phyloP scores from a whole-genome alignment of 2,797 vertebrate genomes.

The Micropoecilia bifurca region DNA sequence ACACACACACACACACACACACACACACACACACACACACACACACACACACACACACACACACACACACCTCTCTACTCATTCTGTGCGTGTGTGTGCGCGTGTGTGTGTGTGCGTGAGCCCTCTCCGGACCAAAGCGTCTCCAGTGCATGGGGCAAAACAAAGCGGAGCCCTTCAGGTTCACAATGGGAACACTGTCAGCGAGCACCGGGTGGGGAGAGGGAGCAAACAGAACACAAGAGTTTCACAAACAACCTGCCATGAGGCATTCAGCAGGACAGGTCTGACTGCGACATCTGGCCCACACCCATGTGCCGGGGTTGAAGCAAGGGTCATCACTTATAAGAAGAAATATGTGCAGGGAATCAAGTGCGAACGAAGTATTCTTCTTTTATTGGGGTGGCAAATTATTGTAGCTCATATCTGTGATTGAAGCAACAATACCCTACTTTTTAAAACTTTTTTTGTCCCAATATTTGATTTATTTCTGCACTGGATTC shows the following conservation, averaged over 20 bases:
- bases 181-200: conserved; percentile 73
- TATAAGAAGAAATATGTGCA: conserved; percentile 25
- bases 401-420: background rate
- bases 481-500: background rate
- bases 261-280: conserved; percentile 78
- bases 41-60: too few species aligned
- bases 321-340: conserved; percentile 64
- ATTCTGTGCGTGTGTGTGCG: conserved; percentile 1
- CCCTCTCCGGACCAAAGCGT: conserved; percentile 59
- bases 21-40: too few species aligned
- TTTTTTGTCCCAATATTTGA: background rate
- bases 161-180: conserved; percentile 66
- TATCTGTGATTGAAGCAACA: background rate
- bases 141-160: conserved; percentile 64
- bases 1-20: too few species aligned
- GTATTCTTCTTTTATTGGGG: too few species aligned
- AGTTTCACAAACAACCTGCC: conserved; percentile 82
- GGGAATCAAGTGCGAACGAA: conserved; percentile 3
- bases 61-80: too few species aligned
- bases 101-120: conserved; percentile 37
- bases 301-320: conserved; percentile 54
- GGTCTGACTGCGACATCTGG: conserved; percentile 63
- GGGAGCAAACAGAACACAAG: conserved; percentile 76
- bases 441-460: background rate
- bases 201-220: conserved; percentile 61